Conservation (phyloP, 2,113 vertebrate genomes). For the Girardinichthys multiradiatus region DNA sequence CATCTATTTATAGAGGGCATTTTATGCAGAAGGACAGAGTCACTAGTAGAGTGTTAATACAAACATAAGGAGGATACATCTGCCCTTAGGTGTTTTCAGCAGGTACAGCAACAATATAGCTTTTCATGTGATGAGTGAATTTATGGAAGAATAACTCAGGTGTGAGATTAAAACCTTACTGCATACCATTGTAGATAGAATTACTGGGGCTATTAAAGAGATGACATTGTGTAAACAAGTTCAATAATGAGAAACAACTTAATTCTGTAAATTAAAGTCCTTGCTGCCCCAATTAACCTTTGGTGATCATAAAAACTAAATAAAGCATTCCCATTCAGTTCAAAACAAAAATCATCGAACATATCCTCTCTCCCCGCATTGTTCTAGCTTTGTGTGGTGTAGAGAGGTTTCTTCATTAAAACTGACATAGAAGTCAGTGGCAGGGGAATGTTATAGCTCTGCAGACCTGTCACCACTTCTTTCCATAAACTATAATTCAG, state of each 20-base stretch:
- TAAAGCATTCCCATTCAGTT: conserved; percentile 36
- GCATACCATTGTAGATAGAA: conserved; percentile 51
- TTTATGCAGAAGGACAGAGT: conserved; percentile 58
- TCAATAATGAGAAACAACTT: conserved; percentile 44
- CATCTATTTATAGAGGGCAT: conserved; percentile 69
- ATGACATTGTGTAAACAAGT: conserved; percentile 57
- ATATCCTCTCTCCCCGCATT: conserved; percentile 39
- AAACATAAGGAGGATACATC: conserved; percentile 68
- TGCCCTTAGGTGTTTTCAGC: conserved; percentile 64
- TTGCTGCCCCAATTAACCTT: conserved; percentile 47
- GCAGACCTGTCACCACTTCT: conserved; percentile 76
- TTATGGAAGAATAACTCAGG: conserved; percentile 43
- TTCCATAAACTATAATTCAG: conserved; percentile 74
- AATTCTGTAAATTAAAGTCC: conserved; percentile 12
- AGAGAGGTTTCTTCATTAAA: conserved; percentile 79
- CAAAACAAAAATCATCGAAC: conserved; percentile 17
- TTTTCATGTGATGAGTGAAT: conserved; percentile 58
- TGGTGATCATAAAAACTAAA: neutral
- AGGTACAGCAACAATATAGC: conserved; percentile 60
- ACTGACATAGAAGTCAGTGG: conserved; percentile 73
- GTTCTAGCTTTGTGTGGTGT: conserved; percentile 48
- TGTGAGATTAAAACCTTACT: conserved; percentile 51
- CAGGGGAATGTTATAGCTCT: conserved; percentile 71
- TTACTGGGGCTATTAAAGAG: conserved; percentile 52
- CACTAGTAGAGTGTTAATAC: conserved; percentile 63